Conservation (phyloP, 1,140 invertebrate genomes). For the Lucilia sericata region DNA sequence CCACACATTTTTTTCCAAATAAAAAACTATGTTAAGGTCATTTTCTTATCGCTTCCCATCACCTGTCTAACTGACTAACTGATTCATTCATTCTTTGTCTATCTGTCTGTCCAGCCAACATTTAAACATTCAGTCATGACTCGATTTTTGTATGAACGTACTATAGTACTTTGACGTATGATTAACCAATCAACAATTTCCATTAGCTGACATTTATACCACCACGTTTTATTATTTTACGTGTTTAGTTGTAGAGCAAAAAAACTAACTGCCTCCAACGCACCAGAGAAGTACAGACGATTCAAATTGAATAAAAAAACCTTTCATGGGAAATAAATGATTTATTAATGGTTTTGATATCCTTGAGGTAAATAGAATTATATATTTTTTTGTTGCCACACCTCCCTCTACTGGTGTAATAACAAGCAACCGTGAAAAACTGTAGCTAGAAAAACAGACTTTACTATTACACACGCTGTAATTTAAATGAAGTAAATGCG, state of each 20-base stretch:
- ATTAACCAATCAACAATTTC: slow-evolving; percentile 15
- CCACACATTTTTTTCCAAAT: no score
- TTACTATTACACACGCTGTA: no score
- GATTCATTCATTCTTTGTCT: background rate
- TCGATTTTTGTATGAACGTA: background rate
- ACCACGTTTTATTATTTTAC: background rate
- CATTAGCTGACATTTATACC: slow-evolving; percentile 9
- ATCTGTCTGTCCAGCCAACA: background rate
- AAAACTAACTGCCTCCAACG: no score
- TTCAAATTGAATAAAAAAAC: background rate
- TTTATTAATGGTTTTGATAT: slow-evolving; percentile 17
- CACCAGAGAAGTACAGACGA: no score
- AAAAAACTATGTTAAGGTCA: background rate
- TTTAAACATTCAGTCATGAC: background rate
- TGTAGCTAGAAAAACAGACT: no score
- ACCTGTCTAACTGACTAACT: background rate
- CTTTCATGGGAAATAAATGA: slow-evolving; percentile 1
- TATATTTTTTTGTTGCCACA: background rate
- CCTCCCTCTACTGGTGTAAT: no score
- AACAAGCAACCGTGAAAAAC: no score
- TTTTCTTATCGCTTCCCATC: background rate
- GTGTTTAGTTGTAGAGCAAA: background rate
- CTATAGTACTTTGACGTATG: background rate
- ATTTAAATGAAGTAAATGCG: no score
- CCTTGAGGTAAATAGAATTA: slow-evolving; percentile 7